Conservation (phyloP, 2,797 vertebrate species). For the Crocodylus rhombifer region DNA sequence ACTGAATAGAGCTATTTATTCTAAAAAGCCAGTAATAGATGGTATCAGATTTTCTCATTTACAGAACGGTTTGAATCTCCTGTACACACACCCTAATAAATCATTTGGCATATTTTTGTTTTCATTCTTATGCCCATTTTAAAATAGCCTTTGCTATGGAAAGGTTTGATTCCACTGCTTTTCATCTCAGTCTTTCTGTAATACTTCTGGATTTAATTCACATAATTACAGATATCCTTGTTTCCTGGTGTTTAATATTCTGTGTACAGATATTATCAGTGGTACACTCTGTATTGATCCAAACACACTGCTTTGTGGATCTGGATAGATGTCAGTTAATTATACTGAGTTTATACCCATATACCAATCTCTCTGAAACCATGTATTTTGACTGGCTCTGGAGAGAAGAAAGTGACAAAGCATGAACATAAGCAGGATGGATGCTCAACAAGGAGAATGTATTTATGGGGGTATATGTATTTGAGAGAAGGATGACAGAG, state of each 20-base stretch:
- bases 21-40: constrained; percentile 41
- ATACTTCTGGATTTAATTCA: not conserved
- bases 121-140: not conserved
- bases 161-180: constrained; percentile 12
- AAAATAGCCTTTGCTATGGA: not conserved
- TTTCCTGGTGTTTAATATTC: constrained; percentile 47
- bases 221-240: constrained; percentile 1
- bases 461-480: constrained; percentile 7
- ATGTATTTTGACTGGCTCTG: constrained; percentile 55
- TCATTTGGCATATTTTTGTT: not conserved
- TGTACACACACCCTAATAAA: not conserved
- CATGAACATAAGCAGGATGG: constrained; percentile 53
- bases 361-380: constrained; percentile 62
- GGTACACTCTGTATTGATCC: constrained; percentile 12
- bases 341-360: constrained; percentile 55
- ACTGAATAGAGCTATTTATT: constrained; percentile 20
- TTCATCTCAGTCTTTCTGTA: not conserved
- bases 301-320: constrained; percentile 31
- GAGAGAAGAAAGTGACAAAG: constrained; percentile 50
- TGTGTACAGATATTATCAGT: constrained; percentile 36
- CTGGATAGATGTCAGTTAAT: constrained; percentile 59
- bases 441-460: constrained; percentile 42
- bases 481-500: constrained; percentile 22
- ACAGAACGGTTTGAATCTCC: not conserved
- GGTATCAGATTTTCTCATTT: constrained; percentile 58